Conservation (phyloP, 2,113 vertebrate species). For the Pituophis catenifer region DNA sequence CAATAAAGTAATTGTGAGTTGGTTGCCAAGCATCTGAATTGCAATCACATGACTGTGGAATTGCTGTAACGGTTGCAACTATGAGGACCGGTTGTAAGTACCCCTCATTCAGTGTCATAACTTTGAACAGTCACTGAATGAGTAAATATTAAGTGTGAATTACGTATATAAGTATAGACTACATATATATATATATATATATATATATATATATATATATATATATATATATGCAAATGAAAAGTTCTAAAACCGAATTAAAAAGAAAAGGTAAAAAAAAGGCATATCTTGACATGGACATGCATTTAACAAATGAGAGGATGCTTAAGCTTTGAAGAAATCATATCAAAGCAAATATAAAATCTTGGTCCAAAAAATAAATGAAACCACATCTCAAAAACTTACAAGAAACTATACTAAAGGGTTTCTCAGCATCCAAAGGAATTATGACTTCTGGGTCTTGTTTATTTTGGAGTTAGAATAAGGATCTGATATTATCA, state of each 20-base stretch:
- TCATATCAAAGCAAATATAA: not conserved
- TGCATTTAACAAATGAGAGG: not conserved
- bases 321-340: not conserved
- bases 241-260: not conserved
- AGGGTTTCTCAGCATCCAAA: not conserved
- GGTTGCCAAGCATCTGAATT: not conserved
- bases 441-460: not conserved
- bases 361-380: not conserved
- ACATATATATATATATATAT: too few species aligned
- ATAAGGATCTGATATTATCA: not conserved
- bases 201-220: too few species aligned
- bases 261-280: not conserved
- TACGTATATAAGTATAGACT: too few species aligned
- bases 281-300: not conserved
- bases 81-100: too few species aligned
- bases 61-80: not conserved
- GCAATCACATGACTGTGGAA: not conserved
- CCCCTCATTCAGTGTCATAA: too few species aligned
- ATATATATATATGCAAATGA: not conserved
- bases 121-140: too few species aligned
- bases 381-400: not conserved
- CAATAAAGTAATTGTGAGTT: not conserved
- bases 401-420: not conserved
- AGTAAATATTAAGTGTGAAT: too few species aligned
- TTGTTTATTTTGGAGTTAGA: not conserved